Percentiles rank a stretch among this genome's conserved stretches.
Evolutionary conservation across 2,113 vertebrate genomes (phyloP).

Genomic region (Anser cygnoides): DNA sequence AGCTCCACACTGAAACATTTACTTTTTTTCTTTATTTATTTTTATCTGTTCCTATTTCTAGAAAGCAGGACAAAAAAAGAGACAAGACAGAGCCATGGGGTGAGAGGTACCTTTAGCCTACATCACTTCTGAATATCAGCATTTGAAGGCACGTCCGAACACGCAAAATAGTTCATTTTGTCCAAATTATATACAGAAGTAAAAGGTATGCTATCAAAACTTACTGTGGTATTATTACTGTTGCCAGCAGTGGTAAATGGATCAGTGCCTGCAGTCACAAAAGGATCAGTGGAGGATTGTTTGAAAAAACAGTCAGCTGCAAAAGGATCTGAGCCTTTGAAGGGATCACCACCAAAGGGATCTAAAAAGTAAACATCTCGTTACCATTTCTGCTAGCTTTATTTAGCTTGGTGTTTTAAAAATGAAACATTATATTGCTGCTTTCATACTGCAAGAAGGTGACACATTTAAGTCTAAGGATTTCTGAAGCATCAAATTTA

Average conservation of each 20-base stretch:
- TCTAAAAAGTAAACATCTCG: slow-evolving; percentile 73
- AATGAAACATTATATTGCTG: neutral
- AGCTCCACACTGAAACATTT: neutral
- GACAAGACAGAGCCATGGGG: neutral
- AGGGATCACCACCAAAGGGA: slow-evolving; percentile 95
- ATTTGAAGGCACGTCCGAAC: neutral
- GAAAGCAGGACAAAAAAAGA: neutral
- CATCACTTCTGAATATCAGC: neutral
- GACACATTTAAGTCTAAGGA: neutral
- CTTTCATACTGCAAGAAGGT: neutral
- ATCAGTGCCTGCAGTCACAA: slow-evolving; percentile 78
- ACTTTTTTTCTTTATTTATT: neutral
- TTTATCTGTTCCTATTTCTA: neutral
- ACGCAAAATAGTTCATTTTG: neutral
- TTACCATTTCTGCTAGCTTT: neutral
- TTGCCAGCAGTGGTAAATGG: slow-evolving; percentile 76
- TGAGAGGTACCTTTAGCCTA: neutral
- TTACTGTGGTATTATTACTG: slow-evolving; percentile 68
- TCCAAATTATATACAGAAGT: neutral
- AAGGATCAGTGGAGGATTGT: slow-evolving; percentile 80
- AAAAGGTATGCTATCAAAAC: neutral
- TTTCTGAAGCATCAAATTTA: neutral
- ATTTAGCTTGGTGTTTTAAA: neutral
- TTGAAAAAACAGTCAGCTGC: slow-evolving; percentile 92
- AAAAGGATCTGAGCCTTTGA: slow-evolving; percentile 97